Conservation (phyloP, 2,113 vertebrate species). For the Choloepus hoffmanni region DNA sequence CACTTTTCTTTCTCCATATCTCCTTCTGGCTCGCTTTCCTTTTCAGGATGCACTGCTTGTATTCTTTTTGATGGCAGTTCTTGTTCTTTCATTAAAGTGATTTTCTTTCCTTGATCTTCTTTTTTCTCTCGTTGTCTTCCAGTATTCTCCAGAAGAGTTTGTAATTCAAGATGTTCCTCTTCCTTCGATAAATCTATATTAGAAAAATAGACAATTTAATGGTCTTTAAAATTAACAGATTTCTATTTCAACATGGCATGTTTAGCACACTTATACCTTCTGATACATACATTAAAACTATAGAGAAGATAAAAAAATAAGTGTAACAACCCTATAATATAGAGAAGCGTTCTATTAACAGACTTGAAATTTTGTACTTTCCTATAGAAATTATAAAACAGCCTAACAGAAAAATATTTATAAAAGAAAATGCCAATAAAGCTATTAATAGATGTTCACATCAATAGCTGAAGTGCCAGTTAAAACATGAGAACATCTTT, state of each 20-base stretch:
- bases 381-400: not conserved
- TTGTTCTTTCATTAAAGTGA: not conserved
- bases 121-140: conserved; percentile 62
- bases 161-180: not conserved
- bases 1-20: not conserved
- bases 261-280: not conserved
- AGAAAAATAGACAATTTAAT: conserved; percentile 18
- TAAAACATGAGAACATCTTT: not conserved
- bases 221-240: not conserved
- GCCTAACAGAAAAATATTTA: not conserved
- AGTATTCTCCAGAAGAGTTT: not conserved
- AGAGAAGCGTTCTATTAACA: not conserved
- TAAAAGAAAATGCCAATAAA: not conserved
- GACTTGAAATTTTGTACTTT: not conserved
- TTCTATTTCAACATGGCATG: not conserved
- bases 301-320: not conserved
- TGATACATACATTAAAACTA: not conserved
- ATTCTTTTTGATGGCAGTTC: conserved; percentile 32
- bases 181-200: conserved; percentile 72
- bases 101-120: conserved; percentile 50
- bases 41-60: not conserved
- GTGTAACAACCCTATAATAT: accelerated
- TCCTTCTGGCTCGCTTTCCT: not conserved
- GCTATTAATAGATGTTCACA: not conserved
- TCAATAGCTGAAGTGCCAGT: not conserved